phyloP scores from a whole-genome alignment of 2,113 vertebrate genomes.

The Hydropotes inermis region DNA sequence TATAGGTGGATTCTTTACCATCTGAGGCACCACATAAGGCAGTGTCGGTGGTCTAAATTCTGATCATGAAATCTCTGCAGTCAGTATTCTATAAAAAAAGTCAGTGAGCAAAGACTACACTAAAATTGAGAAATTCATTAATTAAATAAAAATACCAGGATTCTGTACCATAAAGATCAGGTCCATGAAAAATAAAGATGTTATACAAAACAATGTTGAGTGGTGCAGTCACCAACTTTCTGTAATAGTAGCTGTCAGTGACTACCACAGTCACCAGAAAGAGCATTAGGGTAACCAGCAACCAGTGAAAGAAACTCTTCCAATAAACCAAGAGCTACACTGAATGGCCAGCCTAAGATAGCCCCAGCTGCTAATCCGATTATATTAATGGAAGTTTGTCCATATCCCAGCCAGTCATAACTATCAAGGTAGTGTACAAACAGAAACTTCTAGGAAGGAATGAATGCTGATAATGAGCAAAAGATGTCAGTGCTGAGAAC shows the following conservation, averaged over 20 bases:
- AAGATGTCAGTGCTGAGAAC: background rate
- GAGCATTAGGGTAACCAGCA: conserved; percentile 86
- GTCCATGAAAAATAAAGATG: conserved; percentile 95
- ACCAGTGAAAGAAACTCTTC: conserved; percentile 92
- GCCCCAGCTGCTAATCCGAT: background rate
- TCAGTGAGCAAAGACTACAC: background rate
- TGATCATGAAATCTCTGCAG: background rate
- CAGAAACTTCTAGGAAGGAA: background rate
- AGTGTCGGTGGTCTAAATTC: background rate
- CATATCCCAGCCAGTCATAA: background rate
- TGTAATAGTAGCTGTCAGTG: conserved; percentile 95
- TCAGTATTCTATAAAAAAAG: background rate
- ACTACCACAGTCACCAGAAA: conserved; percentile 92
- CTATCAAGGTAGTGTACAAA: background rate
- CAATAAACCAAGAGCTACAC: conserved; percentile 81
- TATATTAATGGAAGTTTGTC: background rate
- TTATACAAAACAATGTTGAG: conserved; percentile 98
- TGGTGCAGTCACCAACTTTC: conserved; percentile 93
- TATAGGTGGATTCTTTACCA: background rate
- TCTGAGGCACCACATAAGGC: background rate
- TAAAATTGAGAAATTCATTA: background rate
- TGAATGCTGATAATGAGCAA: background rate
- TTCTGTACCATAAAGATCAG: conserved; percentile 92
- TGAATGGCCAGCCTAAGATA: background rate
- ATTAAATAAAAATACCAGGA: background rate